Evolutionary conservation across 2,888 invertebrate species (phyloP).

Genomic region (Lordiphosa andalusiaca): DNA sequence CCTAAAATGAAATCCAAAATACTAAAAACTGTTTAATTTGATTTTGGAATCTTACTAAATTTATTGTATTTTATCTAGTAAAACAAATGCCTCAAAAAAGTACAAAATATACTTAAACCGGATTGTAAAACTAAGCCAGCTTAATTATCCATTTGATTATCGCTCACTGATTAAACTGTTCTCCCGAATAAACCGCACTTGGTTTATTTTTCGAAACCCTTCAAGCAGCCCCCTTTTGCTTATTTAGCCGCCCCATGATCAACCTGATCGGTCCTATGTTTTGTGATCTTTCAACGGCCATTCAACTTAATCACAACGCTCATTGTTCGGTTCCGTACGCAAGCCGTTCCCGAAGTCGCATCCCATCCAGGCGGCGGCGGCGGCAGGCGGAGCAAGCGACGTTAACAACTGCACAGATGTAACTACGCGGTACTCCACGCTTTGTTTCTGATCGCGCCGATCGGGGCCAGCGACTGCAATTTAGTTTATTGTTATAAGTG

Average conservation of each 20-base stretch:
- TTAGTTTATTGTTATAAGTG: slow-evolving; percentile 78
- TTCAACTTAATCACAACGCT: slow-evolving; percentile 70
- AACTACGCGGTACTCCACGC: slow-evolving; percentile 58
- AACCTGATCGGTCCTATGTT: slow-evolving; percentile 65
- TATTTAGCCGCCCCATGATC: slow-evolving; percentile 49
- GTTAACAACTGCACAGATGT: slow-evolving; percentile 66
- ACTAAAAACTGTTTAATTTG: too few relatives aligned
- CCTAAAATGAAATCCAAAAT: too few relatives aligned
- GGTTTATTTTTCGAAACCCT: slow-evolving; percentile 5
- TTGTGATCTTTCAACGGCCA: slow-evolving; percentile 72
- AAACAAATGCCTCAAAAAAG: too few relatives aligned
- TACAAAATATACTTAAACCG: too few relatives aligned
- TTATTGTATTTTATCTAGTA: too few relatives aligned
- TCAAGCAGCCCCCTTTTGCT: slow-evolving; percentile 13
- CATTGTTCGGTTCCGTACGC: slow-evolving; percentile 51
- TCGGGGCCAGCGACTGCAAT: slow-evolving; percentile 57
- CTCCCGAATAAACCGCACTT: too few relatives aligned
- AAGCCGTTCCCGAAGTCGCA: not conserved
- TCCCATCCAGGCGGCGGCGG: not conserved
- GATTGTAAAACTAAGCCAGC: too few relatives aligned
- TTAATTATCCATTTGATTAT: too few relatives aligned
- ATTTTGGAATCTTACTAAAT: too few relatives aligned
- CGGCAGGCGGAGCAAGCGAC: slow-evolving; percentile 6
- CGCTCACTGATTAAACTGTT: too few relatives aligned
- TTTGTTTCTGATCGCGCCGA: slow-evolving; percentile 58